Conservation (phyloP, 2,113 vertebrate species). For the Chloropsis hardwickii region DNA sequence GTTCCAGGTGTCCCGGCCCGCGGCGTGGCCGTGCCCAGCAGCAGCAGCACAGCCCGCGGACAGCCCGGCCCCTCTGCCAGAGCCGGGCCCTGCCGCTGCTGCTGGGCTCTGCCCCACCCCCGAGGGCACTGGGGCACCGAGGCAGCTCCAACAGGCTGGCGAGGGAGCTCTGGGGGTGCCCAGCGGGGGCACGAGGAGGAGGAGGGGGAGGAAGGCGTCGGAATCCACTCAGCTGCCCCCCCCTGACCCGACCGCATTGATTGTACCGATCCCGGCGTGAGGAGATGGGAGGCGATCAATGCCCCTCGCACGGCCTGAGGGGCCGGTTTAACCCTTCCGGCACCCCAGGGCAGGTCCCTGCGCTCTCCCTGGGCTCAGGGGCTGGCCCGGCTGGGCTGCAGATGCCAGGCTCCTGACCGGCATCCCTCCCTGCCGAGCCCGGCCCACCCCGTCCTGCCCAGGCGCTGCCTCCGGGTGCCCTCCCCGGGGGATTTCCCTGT, state of each 20-base stretch:
- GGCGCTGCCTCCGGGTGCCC: not conserved
- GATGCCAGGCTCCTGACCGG: rapidly evolving
- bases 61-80: not conserved
- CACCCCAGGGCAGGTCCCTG: rapidly evolving
- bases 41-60: not conserved
- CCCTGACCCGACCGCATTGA: not conserved
- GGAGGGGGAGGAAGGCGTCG: not conserved
- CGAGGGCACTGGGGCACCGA: rapidly evolving
- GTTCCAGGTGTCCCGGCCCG: not conserved
- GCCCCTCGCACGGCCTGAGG: not conserved
- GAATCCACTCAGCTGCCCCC: not conserved
- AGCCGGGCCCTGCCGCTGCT: not conserved
- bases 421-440: rapidly evolving
- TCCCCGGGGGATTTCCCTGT: not conserved
- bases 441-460: not conserved
- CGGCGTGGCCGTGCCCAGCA: not conserved
- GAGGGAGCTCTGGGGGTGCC: not conserved
- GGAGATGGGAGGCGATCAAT: not conserved
- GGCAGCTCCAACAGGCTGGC: no score
- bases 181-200: not conserved
- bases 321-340: not conserved
- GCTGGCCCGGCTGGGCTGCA: not conserved
- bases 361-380: rapidly evolving
- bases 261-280: not conserved
- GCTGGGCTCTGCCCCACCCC: not conserved